phyloP scores from a whole-genome alignment of 1,140 invertebrate species.

The Antheraea mylitta region DNA sequence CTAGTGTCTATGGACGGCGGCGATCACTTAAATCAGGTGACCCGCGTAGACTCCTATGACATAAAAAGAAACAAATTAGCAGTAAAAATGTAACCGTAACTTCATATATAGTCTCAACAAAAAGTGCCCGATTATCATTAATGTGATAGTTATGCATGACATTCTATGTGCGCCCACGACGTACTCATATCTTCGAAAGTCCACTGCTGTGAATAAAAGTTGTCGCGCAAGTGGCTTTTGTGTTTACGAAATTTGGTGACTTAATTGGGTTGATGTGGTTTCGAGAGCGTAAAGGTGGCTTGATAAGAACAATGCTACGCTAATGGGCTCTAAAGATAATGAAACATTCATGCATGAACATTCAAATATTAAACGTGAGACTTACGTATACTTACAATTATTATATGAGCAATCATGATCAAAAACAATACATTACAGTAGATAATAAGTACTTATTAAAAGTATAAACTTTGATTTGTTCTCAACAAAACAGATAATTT shows the following conservation, averaged over 20 bases:
- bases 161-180: background rate
- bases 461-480: too few species aligned
- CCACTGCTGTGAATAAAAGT: constrained; percentile 38
- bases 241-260: constrained; percentile 39
- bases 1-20: too few species aligned
- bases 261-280: constrained; percentile 34
- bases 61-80: too few species aligned
- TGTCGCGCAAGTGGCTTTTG: constrained; percentile 35
- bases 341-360: background rate
- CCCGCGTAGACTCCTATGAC: too few species aligned
- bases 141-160: background rate
- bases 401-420: too few species aligned
- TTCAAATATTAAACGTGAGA: too few species aligned
- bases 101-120: background rate
- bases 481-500: too few species aligned
- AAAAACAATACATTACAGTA: too few species aligned
- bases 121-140: background rate
- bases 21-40: too few species aligned
- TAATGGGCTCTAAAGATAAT: background rate
- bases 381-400: too few species aligned
- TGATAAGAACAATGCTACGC: constrained; percentile 1
- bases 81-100: too few species aligned
- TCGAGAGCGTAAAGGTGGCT: background rate
- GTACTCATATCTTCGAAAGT: constrained; percentile 19
- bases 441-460: too few species aligned